Evolutionary conservation across 2,888 invertebrate species (phyloP).

Genomic region (Epirrhoe alternata): DNA sequence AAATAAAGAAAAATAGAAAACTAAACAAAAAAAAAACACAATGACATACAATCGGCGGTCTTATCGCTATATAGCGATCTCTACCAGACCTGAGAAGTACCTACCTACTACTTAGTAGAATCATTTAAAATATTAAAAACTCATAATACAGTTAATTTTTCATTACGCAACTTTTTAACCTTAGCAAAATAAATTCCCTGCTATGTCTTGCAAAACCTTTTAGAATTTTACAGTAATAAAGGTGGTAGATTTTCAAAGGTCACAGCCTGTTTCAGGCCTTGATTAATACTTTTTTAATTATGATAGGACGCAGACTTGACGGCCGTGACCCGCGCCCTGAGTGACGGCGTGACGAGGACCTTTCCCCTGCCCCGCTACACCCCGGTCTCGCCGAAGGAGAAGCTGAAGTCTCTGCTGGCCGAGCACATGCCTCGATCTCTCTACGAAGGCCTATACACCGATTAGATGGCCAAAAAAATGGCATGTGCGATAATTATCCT

Average conservation of each 20-base stretch:
- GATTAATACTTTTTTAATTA: constrained; percentile 47
- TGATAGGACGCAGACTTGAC: constrained; percentile 90
- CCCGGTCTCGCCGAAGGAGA: constrained; percentile 91
- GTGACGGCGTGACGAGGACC: constrained; percentile 91
- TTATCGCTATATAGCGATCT: too few species aligned
- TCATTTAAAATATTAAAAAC: too few species aligned
- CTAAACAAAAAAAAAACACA: too few species aligned
- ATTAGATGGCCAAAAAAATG: constrained; percentile 59
- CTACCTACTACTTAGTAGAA: too few species aligned
- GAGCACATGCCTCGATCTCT: constrained; percentile 92
- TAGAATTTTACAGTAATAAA: constrained; percentile 13
- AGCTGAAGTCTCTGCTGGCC: constrained; percentile 91
- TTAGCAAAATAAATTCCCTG: not conserved
- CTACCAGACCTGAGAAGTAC: too few species aligned
- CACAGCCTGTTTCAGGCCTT: constrained; percentile 28
- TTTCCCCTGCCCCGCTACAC: constrained; percentile 94
- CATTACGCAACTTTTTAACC: too few species aligned
- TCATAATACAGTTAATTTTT: too few species aligned
- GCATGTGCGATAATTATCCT: constrained; percentile 8
- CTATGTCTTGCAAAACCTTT: not conserved
- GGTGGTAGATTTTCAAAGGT: constrained; percentile 19
- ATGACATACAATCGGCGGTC: too few species aligned
- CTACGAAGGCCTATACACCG: constrained; percentile 90
- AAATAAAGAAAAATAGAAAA: too few species aligned
- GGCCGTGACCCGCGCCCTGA: constrained; percentile 90